Base-by-base conservation (phyloP, 2,113 vertebrate genomes). In the Miniopterus natalensis region DNA sequence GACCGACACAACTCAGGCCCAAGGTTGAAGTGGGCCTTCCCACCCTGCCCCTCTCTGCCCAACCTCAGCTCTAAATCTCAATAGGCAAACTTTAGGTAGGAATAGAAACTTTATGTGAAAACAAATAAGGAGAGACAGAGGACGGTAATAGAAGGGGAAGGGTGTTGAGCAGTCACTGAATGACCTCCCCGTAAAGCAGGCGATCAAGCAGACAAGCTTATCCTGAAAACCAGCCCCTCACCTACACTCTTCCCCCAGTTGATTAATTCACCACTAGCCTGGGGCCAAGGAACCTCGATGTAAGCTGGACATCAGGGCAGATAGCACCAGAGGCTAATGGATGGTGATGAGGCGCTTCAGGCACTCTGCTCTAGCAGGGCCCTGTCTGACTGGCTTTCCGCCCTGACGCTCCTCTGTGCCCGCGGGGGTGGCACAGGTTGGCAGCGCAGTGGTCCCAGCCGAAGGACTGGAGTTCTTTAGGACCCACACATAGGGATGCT, bases 261-360 rank as follows among this genome's bases (percentile, higher is more conserved):
- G 6, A 40, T 68, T 55, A n/a, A 57, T 21, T 89, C 25, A 63
- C 13, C 21, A 0, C 93, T 55, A 65, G 36, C 63, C 36, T 29
- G 36, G 65, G 59, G n/a, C 53, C 31, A 23, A 75, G 73, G 59
- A 57, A 75, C 8, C 23, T 13, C 7, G 14, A n/a, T 8, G 40
- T 3, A 70, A 61, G 20, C 40, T 1, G 4, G 51, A 12, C 9
- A 0, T n/a, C 12, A 5, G 11, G 42, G 7, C 29, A 27, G 0
- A 12, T 63, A 1, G 1, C 17, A 0, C 23, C 53, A 42, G 40
- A 47, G 31, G 45, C 84, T 10, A 6, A 8, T 27, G 36, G 75
- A 4, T 29, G 78, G 17, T 25, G 49, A 2, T 18, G 36, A 18
- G 31, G 31, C 21, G 5, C 53, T 31, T 8, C 11, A 0, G 36